Evolutionary conservation across 2,888 invertebrate genomes (phyloP).

Genomic region (Eupithecia centaureata): DNA sequence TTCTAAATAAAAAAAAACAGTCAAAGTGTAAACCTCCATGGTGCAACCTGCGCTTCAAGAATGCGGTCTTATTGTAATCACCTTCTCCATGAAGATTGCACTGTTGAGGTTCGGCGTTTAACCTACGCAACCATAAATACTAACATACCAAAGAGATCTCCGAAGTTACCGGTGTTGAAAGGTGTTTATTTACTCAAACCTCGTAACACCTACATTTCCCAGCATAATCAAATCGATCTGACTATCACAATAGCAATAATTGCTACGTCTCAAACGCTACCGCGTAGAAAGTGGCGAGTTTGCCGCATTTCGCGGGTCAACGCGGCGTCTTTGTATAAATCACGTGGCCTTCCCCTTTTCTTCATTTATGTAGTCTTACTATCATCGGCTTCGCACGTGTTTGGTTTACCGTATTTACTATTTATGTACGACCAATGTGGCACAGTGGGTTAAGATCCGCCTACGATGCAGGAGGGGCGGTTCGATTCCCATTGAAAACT

Average conservation of each 20-base stretch:
- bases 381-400: constrained; percentile 18
- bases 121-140: no score
- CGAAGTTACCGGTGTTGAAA: background rate
- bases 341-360: constrained; percentile 21
- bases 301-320: constrained; percentile 32
- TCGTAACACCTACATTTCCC: background rate
- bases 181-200: background rate
- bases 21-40: no score
- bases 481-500: no score
- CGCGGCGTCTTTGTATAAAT: constrained; percentile 41
- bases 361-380: constrained; percentile 9
- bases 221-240: constrained; percentile 4
- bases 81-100: background rate
- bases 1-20: no score
- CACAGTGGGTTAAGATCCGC: no score
- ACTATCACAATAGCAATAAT: constrained; percentile 6
- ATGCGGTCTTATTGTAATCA: no score
- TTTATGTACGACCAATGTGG: no score
- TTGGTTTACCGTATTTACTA: background rate
- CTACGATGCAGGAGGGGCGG: no score
- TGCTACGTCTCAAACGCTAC: constrained; percentile 26
- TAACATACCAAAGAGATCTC: background rate
- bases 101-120: no score
- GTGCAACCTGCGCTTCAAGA: no score
- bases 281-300: constrained; percentile 39